A percentile compares a stretch with the other conserved stretches of the same genome.
phyloP scores from a whole-genome alignment of 2,888 invertebrate species.

The Hypsopygia costalis region DNA sequence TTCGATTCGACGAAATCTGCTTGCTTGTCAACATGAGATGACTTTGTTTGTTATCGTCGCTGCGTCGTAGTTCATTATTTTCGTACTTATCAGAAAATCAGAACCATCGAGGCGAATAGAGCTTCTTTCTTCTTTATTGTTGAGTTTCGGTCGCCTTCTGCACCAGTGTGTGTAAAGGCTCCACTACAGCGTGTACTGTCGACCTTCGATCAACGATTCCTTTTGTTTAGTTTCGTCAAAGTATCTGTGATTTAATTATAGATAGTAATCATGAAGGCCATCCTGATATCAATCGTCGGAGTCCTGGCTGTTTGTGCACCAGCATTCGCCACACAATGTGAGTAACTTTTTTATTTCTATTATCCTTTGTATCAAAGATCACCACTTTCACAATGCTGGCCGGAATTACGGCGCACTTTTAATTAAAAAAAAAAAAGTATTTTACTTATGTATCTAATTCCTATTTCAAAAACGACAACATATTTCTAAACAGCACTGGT shows the following conservation, averaged over 20 bases:
- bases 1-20: constrained; percentile 25
- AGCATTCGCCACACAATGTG: constrained; percentile 83
- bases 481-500: no score
- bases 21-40: constrained; percentile 62
- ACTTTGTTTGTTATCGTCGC: constrained; percentile 63
- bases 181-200: background rate
- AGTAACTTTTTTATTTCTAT: constrained; percentile 61
- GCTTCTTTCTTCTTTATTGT: constrained; percentile 48
- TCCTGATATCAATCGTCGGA: constrained; percentile 69
- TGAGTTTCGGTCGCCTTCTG: constrained; percentile 59
- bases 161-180: constrained; percentile 80
- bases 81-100: constrained; percentile 55
- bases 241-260: constrained; percentile 71
- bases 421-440: no score
- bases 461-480: no score
- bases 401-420: background rate
- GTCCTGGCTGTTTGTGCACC: constrained; percentile 71
- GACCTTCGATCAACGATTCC: constrained; percentile 5
- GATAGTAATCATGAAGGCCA: constrained; percentile 77
- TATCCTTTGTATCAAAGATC: constrained; percentile 15
- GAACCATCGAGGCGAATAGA: constrained; percentile 45
- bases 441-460: no score
- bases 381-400: background rate
- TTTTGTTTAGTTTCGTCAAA: constrained; percentile 52
- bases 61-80: constrained; percentile 69